Base-by-base conservation (phyloP, 2,797 vertebrate genomes). In the Tokudaia muenninki region DNA sequence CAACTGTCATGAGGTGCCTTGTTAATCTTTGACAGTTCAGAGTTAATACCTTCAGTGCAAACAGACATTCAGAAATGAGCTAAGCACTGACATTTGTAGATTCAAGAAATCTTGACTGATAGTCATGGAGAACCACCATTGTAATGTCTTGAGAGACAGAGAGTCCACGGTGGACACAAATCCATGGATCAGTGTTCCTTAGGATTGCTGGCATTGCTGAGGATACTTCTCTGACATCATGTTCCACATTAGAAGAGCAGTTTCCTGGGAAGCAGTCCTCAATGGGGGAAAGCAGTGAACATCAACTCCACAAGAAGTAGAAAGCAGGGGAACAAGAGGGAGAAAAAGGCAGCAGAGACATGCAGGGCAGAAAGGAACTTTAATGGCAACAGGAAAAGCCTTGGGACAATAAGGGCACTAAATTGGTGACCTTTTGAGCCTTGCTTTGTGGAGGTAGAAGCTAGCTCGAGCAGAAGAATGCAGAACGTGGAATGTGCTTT, bases 301-400 rank as follows among this genome's bases (percentile, higher is more conserved):
- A 80, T 79, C 83, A 26, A 90, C 52, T 63, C 29, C 91, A 65
- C 11, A 22, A n/a, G 16, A 77, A 83, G 37, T 14, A 44, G 59
- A 31, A 21, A 88, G n/a, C n/a, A 26, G 75, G 31, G 41, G 21
- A 52, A 91, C 14, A 21, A 34, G 74, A 75, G 13, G 37, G 44
- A 19, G 88, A 87, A 63, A 92, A 93, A 90, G 50, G 77, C 61
- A 79, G 65, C 70, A 79, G 77, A 80, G 50, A 92, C 80, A 47
- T 77, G 78, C 16, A 70, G 84, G 67, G 19, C 29, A 72, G 77
- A 84, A 89, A 92, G 78, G 44, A 87, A 88, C 52, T 95, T 96
- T 92, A 97, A 96, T 97, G 57, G 89, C 44, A 70, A 86, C 37
- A 87, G 70, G 41, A 31, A 34, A 70, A 65, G 41, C 57, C 80